phyloP scores from a whole-genome alignment of 2,797 vertebrate species.

The Chloroceryle amazona region DNA sequence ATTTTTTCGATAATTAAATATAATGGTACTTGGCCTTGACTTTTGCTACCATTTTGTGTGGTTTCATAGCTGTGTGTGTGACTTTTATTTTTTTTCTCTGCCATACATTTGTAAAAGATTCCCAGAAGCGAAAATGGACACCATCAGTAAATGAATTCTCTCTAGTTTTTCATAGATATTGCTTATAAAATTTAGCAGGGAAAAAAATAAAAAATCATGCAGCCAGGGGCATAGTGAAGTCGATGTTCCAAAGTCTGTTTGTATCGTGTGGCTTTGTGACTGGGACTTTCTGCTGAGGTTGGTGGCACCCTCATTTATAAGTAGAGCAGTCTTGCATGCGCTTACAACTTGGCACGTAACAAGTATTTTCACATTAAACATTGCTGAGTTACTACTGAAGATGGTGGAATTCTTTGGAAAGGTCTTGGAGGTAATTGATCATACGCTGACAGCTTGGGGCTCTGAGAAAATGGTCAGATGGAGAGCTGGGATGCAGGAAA shows the following conservation, averaged over 20 bases:
- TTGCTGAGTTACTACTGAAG: constrained; percentile 46
- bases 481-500: constrained; percentile 48
- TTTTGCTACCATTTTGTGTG: background rate
- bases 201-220: background rate
- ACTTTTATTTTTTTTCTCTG: background rate
- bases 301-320: background rate
- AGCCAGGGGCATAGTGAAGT: background rate
- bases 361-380: constrained; percentile 42
- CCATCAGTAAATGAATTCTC: background rate
- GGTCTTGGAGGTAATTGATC: constrained; percentile 58
- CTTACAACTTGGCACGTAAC: background rate
- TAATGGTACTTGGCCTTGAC: background rate
- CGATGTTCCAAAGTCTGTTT: background rate
- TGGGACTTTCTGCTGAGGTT: background rate
- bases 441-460: constrained; percentile 46
- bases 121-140: background rate
- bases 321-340: background rate
- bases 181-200: background rate
- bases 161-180: background rate
- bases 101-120: background rate
- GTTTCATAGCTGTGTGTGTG: background rate
- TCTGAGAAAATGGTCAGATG: constrained; percentile 49
- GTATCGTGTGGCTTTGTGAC: background rate
- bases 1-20: background rate
- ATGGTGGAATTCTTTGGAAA: constrained; percentile 48